phyloP scores from a whole-genome alignment of 2,113 vertebrate species.

The Electrona antarctica region DNA sequence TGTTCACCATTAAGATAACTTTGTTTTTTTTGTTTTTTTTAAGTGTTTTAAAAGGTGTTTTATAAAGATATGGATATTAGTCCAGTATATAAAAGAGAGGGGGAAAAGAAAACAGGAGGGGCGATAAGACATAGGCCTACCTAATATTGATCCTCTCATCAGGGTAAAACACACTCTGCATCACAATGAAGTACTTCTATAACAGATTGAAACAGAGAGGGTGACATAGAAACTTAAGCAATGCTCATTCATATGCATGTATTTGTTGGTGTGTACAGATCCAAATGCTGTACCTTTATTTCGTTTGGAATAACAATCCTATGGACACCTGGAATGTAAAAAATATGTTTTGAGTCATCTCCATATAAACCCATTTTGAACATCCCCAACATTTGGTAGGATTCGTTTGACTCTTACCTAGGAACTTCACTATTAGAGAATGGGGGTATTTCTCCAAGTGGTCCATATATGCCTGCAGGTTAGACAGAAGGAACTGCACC shows the following conservation, averaged over 20 bases:
- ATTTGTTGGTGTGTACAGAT: neutral
- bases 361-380: too few relatives aligned
- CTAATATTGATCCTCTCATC: conserved; percentile 79
- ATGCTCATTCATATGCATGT: neutral
- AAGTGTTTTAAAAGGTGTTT: neutral
- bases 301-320: conserved; percentile 64
- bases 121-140: conserved; percentile 56
- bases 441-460: conserved; percentile 84
- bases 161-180: conserved; percentile 88
- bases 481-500: conserved; percentile 78
- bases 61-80: too few relatives aligned
- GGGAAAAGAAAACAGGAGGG: too few relatives aligned
- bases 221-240: neutral
- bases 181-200: conserved; percentile 87
- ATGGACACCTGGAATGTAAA: conserved; percentile 64
- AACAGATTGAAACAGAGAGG: neutral
- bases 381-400: too few relatives aligned
- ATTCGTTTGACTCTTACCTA: conserved; percentile 71
- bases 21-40: too few relatives aligned
- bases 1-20: too few relatives aligned
- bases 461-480: conserved; percentile 78
- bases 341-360: neutral
- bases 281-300: conserved; percentile 56
- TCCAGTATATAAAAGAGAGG: too few relatives aligned
- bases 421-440: conserved; percentile 82